phyloP scores from a whole-genome alignment of 2,797 vertebrate genomes.

The Acipenser ruthenus region DNA sequence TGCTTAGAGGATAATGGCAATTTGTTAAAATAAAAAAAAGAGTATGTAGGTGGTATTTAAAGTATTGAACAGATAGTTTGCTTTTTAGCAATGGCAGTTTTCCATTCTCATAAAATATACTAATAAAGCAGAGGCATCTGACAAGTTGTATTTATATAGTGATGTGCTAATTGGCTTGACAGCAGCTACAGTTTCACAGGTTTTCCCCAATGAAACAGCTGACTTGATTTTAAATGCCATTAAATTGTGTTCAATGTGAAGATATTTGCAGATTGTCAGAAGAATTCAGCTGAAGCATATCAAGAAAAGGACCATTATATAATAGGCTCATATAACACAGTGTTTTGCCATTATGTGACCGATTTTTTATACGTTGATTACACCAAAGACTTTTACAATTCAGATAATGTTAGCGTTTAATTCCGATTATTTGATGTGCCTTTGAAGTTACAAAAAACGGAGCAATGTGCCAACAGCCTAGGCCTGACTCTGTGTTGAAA shows the following conservation, averaged over 20 bases:
- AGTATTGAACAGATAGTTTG: slow-evolving; percentile 7
- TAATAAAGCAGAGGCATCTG: slow-evolving; percentile 65
- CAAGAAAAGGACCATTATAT: no score
- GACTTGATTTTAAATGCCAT: slow-evolving; percentile 65
- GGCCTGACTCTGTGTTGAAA: slow-evolving; percentile 51
- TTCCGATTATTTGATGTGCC: no score
- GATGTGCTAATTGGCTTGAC: slow-evolving; percentile 84
- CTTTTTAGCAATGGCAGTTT: slow-evolving; percentile 2
- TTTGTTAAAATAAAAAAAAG: slow-evolving; percentile 13
- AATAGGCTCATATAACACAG: no score
- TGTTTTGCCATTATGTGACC: no score
- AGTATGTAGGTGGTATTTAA: slow-evolving; percentile 22
- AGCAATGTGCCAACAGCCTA: slow-evolving; percentile 29
- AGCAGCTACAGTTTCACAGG: slow-evolving; percentile 60
- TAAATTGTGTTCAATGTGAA: slow-evolving; percentile 55
- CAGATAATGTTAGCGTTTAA: no score
- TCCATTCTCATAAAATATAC: slow-evolving; percentile 32
- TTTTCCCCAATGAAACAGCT: slow-evolving; percentile 61
- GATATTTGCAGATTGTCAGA: slow-evolving; percentile 63
- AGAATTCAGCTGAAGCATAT: slow-evolving; percentile 28
- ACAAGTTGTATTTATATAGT: slow-evolving; percentile 64
- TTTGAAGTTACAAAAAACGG: no score
- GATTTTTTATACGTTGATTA: no score
- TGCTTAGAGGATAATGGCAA: slow-evolving; percentile 40
- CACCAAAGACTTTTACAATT: no score